These are phyloP conservation scores for Eueides isabella DNA, from an alignment of 1,140 invertebrate species.

Conservation along the genomic window DNA sequence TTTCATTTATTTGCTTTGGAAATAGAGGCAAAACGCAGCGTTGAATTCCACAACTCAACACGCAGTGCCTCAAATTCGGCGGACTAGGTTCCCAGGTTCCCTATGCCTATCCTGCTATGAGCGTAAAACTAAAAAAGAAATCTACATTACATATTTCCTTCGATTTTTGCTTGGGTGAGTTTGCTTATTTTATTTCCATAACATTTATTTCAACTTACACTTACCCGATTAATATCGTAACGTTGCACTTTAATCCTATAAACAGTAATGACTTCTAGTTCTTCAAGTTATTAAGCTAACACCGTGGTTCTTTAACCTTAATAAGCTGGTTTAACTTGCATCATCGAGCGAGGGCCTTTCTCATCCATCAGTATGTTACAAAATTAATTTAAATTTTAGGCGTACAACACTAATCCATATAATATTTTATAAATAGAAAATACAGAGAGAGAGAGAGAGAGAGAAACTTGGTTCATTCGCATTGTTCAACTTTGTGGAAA, in stretches of 20 bases:
- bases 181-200: too few species aligned
- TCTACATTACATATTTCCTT: too few species aligned
- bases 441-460: not conserved
- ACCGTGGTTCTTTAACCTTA: conserved; percentile 22
- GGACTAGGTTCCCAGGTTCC: too few species aligned
- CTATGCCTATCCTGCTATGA: too few species aligned
- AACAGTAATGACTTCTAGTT: conserved; percentile 15
- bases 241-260: conserved; percentile 19
- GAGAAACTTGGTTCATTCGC: not conserved
- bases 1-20: too few species aligned
- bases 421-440: not conserved
- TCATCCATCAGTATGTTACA: not conserved
- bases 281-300: conserved; percentile 20
- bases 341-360: conserved; percentile 22
- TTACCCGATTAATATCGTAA: not conserved
- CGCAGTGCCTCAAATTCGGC: too few species aligned
- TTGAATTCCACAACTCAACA: too few species aligned
- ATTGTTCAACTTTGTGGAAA: too few species aligned
- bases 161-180: too few species aligned
- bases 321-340: conserved; percentile 26
- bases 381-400: not conserved
- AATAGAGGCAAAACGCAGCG: too few species aligned
- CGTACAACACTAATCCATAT: not conserved
- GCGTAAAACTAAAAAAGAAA: too few species aligned
- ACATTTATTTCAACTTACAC: too few species aligned